These are phyloP conservation scores for Acronicta psi DNA, from an alignment of 2,888 invertebrate species.

Conservation along the genomic window DNA sequence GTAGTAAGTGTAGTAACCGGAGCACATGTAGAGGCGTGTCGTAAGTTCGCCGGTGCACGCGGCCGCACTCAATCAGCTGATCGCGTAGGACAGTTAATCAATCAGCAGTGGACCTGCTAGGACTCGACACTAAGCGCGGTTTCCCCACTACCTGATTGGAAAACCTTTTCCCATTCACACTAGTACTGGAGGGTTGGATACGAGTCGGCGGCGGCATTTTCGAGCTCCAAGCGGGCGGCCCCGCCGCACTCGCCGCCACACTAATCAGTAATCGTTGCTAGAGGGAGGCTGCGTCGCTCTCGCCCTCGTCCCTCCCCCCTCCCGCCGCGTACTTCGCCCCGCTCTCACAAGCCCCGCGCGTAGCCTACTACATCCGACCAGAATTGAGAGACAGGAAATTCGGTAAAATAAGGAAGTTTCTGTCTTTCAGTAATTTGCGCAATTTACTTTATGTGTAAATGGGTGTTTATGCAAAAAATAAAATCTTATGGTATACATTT, in stretches of 20 bases:
- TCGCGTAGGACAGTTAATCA: slow-evolving; percentile 62
- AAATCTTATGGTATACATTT: slow-evolving; percentile 40
- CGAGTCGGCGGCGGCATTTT: slow-evolving; percentile 76
- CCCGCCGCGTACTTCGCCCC: slow-evolving; percentile 56
- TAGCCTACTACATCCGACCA: slow-evolving; percentile 72
- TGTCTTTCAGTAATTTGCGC: slow-evolving; percentile 37
- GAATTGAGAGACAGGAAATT: slow-evolving; percentile 66
- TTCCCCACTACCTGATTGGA: slow-evolving; percentile 45
- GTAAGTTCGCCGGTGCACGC: slow-evolving; percentile 65
- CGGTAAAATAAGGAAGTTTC: slow-evolving; percentile 56
- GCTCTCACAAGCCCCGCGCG: slow-evolving; percentile 68
- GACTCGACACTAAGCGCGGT: slow-evolving; percentile 36
- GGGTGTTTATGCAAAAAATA: slow-evolving; percentile 32
- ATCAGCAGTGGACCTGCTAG: slow-evolving; percentile 34
- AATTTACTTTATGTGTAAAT: slow-evolving; percentile 31
- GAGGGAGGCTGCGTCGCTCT: slow-evolving; percentile 87
- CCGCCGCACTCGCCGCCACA: slow-evolving; percentile 86
- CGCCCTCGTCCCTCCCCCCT: slow-evolving; percentile 60
- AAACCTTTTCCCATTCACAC: slow-evolving; percentile 57
- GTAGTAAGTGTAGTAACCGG: slow-evolving; percentile 76
- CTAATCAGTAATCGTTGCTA: slow-evolving; percentile 90
- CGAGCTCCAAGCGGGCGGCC: slow-evolving; percentile 77
- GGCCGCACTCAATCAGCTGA: slow-evolving; percentile 79
- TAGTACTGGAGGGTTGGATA: slow-evolving; percentile 44
- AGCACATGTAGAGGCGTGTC: slow-evolving; percentile 80